Evolutionary conservation across 1,140 invertebrate species (phyloP).

Genomic region (Philotrypesis tridentata): DNA sequence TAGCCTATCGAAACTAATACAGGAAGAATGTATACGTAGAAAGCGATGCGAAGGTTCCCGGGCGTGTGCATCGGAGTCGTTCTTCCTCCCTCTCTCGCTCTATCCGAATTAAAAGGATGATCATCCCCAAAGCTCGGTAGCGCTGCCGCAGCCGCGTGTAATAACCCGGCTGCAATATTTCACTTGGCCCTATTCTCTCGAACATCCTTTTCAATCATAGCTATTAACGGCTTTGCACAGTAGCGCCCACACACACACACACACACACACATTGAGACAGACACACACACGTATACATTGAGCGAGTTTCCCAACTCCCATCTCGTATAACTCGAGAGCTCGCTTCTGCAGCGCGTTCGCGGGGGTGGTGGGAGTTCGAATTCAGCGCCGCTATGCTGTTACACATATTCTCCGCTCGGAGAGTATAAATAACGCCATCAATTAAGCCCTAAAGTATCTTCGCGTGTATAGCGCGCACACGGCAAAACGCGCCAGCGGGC

Average conservation of each 20-base stretch:
- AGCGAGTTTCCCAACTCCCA: background rate
- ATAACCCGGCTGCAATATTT: background rate
- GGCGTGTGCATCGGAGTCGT: too few species aligned
- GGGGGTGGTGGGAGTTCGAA: background rate
- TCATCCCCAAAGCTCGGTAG: background rate
- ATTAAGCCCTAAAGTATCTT: conserved; percentile 30
- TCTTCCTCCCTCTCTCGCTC: too few species aligned
- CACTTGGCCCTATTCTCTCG: background rate
- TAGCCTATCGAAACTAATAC: too few species aligned
- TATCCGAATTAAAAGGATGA: background rate
- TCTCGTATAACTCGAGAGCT: conserved; percentile 1
- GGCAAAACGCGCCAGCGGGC: background rate
- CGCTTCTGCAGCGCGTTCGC: too few species aligned
- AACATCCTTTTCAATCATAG: conserved; percentile 11
- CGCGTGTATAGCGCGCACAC: background rate
- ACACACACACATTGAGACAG: background rate
- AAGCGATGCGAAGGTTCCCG: too few species aligned
- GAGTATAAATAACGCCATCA: conserved; percentile 31
- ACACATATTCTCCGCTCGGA: background rate
- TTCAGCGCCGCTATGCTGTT: background rate
- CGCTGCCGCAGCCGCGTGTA: background rate
- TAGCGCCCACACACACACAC: background rate
- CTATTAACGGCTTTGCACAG: background rate
- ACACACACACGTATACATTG: too few species aligned
- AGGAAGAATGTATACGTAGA: too few species aligned